Percentiles rank a stretch among this genome's conserved stretches.
phyloP scores from a whole-genome alignment of 2,113 vertebrate genomes.

The Paradisaea rubra region DNA sequence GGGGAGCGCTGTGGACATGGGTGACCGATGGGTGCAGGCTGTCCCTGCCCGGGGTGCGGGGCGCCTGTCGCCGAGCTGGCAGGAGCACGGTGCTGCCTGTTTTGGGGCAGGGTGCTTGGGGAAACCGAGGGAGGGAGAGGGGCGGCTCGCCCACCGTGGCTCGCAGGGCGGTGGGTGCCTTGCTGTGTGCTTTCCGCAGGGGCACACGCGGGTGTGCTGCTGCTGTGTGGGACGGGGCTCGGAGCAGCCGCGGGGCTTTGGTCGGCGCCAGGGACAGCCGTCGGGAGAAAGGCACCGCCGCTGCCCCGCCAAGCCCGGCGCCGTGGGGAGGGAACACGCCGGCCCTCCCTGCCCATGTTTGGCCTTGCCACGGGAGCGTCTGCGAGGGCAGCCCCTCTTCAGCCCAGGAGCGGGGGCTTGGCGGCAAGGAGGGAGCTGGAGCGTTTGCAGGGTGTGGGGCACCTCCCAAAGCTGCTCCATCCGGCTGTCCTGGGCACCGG shows the following conservation, averaged over 20 bases:
- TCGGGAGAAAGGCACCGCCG: neutral
- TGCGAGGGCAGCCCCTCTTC: neutral
- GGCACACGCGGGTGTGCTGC: rapidly evolving
- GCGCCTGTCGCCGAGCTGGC: rapidly evolving
- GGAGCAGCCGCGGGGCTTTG: neutral
- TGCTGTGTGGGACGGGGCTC: neutral
- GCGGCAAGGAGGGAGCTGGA: neutral
- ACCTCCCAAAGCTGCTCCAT: neutral
- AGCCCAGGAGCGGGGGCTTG: neutral
- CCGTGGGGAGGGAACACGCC: neutral
- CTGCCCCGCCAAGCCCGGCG: neutral
- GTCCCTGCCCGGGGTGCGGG: rapidly evolving
- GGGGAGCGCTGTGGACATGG: rapidly evolving
- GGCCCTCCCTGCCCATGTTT: neutral
- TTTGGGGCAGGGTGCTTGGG: neutral
- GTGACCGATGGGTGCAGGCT: neutral
- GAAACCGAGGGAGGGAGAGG: rapidly evolving
- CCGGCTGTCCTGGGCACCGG: rapidly evolving
- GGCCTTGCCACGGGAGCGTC: neutral
- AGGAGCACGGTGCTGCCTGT: neutral
- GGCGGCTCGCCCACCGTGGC: neutral
- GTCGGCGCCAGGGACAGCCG: rapidly evolving
- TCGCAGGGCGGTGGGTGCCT: rapidly evolving
- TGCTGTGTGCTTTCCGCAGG: rapidly evolving
- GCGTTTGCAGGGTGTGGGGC: neutral